Conservation (phyloP, 2,888 invertebrate genomes). For the Meganola albula region DNA sequence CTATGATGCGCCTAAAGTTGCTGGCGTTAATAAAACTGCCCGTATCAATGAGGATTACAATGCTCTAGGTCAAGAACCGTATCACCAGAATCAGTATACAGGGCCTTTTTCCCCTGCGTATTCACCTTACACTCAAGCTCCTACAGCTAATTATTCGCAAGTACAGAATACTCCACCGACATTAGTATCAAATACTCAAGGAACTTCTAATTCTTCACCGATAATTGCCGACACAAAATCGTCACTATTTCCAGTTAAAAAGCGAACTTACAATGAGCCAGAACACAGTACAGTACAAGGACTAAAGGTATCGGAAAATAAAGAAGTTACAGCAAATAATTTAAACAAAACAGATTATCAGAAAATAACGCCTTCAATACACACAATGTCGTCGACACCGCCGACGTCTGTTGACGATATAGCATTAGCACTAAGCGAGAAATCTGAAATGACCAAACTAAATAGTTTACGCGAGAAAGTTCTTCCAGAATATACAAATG, state of each 20-base stretch:
- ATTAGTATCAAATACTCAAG: slow-evolving; percentile 31
- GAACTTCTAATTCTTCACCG: slow-evolving; percentile 39
- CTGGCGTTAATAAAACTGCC: slow-evolving; percentile 61
- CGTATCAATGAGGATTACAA: slow-evolving; percentile 77
- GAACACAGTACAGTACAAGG: slow-evolving; percentile 42
- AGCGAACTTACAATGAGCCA: slow-evolving; percentile 78
- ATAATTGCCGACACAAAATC: slow-evolving; percentile 48
- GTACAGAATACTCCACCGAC: slow-evolving; percentile 40
- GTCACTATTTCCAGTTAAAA: slow-evolving; percentile 80
- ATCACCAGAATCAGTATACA: slow-evolving; percentile 69
- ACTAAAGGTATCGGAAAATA: slow-evolving; percentile 39
- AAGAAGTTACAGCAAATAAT: slow-evolving; percentile 28
- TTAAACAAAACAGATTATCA: slow-evolving; percentile 47
- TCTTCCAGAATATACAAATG: slow-evolving; percentile 33
- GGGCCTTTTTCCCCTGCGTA: slow-evolving; percentile 59
- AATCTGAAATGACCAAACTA: slow-evolving; percentile 55
- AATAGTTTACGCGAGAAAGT: slow-evolving; percentile 50
- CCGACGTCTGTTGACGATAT: slow-evolving; percentile 59
- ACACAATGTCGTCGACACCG: slow-evolving; percentile 35
- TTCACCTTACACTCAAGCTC: slow-evolving; percentile 54
- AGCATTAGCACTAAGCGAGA: slow-evolving; percentile 59
- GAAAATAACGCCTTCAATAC: slow-evolving; percentile 40
- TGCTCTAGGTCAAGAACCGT: slow-evolving; percentile 72
- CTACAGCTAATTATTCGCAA: slow-evolving; percentile 40
- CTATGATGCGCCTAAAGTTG: slow-evolving; percentile 79